phyloP scores from a whole-genome alignment of 2,888 invertebrate species.

The Cetonia aurata region DNA sequence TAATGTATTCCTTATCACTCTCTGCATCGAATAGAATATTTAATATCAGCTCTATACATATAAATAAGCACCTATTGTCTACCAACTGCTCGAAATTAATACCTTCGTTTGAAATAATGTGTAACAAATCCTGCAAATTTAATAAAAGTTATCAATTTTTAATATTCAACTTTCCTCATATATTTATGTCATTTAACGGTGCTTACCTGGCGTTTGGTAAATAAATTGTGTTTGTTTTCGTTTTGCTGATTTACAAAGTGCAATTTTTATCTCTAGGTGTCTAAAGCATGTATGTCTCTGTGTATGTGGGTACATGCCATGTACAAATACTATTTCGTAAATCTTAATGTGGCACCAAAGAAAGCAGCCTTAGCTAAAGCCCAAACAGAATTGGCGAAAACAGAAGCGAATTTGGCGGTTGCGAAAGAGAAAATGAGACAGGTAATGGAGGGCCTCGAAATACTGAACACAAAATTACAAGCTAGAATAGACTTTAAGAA shows the following conservation, averaged over 20 bases:
- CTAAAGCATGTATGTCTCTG: conserved; percentile 83
- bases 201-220: not conserved
- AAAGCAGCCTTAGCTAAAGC: conserved; percentile 85
- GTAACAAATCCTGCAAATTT: no score
- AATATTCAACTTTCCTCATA: no score
- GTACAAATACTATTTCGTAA: conserved; percentile 93
- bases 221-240: no score
- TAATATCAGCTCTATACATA: no score
- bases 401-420: conserved; percentile 75
- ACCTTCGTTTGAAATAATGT: no score
- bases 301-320: conserved; percentile 95
- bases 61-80: no score
- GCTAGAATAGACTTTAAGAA: conserved; percentile 80
- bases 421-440: conserved; percentile 85
- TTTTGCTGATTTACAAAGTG: not conserved
- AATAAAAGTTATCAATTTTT: no score
- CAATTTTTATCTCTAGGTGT: conserved; percentile 69
- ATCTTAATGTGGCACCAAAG: conserved; percentile 87
- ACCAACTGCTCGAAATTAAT: no score
- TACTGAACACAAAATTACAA: conserved; percentile 77
- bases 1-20: no score
- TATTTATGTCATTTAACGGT: not conserved
- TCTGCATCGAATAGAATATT: no score
- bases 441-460: conserved; percentile 82
- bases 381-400: conserved; percentile 73